Percentiles rank a stretch among this genome's conserved stretches.
phyloP scores from a whole-genome alignment of 2,113 vertebrate genomes.

The Ciconia stormi region DNA sequence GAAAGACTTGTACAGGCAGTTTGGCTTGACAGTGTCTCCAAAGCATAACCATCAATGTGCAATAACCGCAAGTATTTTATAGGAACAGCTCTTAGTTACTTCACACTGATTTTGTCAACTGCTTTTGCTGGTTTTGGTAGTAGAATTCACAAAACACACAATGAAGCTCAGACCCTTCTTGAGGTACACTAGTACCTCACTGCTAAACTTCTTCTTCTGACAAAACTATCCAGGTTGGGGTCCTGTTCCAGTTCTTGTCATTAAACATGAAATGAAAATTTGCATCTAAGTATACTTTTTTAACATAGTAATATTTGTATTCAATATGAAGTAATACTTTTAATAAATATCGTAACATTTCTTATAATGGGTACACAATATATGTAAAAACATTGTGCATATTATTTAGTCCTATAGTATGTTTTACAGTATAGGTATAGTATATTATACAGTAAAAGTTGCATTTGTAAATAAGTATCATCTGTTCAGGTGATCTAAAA shows the following conservation, averaged over 20 bases:
- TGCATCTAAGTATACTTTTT: not conserved
- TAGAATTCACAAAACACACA: not conserved
- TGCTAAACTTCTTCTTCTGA: not conserved
- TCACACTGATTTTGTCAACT: not conserved
- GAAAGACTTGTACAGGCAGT: not conserved
- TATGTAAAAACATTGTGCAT: not conserved
- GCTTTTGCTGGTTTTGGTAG: not conserved
- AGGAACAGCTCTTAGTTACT: not conserved
- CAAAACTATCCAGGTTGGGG: not conserved
- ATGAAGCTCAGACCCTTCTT: not conserved
- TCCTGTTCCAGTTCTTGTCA: not conserved
- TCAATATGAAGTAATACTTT: not conserved
- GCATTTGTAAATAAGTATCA: rapidly evolving
- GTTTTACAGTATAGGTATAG: not conserved
- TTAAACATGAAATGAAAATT: not conserved
- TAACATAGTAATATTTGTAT: not conserved
- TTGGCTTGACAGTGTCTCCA: not conserved
- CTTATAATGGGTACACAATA: not conserved
- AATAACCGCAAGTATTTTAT: not conserved
- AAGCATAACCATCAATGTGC: not conserved
- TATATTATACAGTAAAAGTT: not conserved
- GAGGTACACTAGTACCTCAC: not conserved
- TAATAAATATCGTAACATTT: not conserved
- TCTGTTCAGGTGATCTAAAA: not conserved
- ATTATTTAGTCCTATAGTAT: not conserved